These are phyloP conservation scores for Platysteira castanea DNA, from an alignment of 2,113 vertebrate species.

Conservation along the genomic window DNA sequence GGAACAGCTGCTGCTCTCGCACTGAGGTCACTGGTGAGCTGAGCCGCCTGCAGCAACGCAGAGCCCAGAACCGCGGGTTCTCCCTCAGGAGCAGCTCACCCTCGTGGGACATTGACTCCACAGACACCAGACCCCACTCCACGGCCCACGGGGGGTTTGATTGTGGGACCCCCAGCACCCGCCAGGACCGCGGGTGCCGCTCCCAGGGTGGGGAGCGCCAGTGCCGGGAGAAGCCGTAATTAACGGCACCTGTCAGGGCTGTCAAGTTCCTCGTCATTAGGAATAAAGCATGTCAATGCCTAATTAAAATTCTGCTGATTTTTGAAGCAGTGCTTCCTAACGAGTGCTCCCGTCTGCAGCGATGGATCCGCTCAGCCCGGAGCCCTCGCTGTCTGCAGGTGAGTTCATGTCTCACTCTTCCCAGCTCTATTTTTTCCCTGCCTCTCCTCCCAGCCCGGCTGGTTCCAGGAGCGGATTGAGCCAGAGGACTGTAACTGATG, in stretches of 20 bases:
- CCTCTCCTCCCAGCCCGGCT: background rate
- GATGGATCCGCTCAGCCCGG: background rate
- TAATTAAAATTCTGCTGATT: slow-evolving; percentile 52
- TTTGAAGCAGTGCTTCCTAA: slow-evolving; percentile 20
- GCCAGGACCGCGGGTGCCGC: fast-evolving
- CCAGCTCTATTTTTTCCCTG: background rate
- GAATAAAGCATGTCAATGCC: background rate
- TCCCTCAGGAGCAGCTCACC: background rate
- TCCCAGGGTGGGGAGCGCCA: fast-evolving
- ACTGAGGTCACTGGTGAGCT: background rate
- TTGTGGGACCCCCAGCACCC: background rate
- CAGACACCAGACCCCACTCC: background rate
- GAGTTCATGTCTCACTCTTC: background rate
- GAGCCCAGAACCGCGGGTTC: fast-evolving
- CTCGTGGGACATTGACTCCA: fast-evolving
- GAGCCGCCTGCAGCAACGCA: fast-evolving
- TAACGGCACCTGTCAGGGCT: background rate
- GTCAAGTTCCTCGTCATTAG: slow-evolving; percentile 11
- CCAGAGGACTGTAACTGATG: background rate
- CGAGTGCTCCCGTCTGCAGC: background rate
- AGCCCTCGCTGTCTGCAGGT: background rate
- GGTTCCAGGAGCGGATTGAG: background rate
- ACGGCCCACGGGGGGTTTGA: fast-evolving
- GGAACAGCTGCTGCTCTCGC: background rate
- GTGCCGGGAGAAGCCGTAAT: background rate